Percentiles rank a stretch among this genome's conserved stretches.
phyloP scores from a whole-genome alignment of 1,140 invertebrate genomes.

The Neodiprion virginianus region DNA sequence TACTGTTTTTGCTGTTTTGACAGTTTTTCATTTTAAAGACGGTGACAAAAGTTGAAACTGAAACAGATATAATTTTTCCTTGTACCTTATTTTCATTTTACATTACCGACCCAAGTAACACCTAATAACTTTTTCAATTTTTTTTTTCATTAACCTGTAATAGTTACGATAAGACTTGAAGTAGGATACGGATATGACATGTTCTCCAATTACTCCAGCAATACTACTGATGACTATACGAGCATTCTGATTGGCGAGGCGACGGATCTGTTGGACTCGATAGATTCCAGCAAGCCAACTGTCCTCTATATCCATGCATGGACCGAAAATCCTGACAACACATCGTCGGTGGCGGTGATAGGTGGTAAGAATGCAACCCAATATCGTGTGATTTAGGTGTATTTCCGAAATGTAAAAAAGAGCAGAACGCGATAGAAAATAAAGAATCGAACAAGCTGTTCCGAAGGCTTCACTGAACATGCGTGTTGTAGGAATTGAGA shows the following conservation, averaged over 20 bases:
- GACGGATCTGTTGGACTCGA: conserved; percentile 15
- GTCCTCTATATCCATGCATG: conserved; percentile 56
- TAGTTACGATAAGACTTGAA: no score
- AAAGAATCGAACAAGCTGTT: conserved; percentile 8
- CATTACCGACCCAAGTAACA: no score
- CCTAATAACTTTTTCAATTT: no score
- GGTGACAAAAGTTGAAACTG: no score
- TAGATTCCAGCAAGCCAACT: conserved; percentile 36
- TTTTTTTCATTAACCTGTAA: no score
- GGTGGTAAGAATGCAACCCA: conserved; percentile 35
- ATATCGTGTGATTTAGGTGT: background rate
- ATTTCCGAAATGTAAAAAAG: conserved; percentile 1
- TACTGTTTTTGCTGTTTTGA: no score
- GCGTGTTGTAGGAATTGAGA: no score
- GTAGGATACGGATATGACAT: no score
- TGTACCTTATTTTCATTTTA: no score
- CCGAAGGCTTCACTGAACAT: background rate
- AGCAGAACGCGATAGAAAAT: background rate
- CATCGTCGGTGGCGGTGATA: conserved; percentile 40
- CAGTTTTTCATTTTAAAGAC: no score
- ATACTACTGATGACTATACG: conserved; percentile 21
- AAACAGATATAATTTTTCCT: no score
- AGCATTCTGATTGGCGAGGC: conserved; percentile 28
- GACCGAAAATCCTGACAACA: conserved; percentile 38
- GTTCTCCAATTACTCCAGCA: conserved; percentile 14